Base-by-base conservation (phyloP, 1,140 invertebrate species). In the Heliconius congener region DNA sequence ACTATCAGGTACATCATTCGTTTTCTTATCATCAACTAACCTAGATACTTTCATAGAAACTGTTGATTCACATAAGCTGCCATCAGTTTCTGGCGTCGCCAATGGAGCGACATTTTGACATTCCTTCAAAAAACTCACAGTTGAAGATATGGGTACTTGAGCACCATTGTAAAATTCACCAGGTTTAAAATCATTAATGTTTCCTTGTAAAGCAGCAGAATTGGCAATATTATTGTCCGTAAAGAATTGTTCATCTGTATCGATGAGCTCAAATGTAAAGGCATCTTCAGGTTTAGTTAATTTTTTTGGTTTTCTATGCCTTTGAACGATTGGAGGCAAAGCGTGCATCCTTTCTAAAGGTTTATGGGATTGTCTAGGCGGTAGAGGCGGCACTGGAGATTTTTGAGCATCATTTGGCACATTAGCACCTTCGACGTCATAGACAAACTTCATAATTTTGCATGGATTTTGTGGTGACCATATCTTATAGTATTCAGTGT, bases 191-290 rank as follows among this genome's bases (percentile, higher is more conserved):
- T 94, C 93, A 78, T 93, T 92, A 27, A 94, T 86, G 39, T 89
- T 88, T 60, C 88, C 88, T 80, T 92, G 90, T 72, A 93, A 83
- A 23, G 83, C 85, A 8, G 93, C 87, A 8, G 93, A 93, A 80
- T 93, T 91, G 8, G 88, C 90, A 70, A 94, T 94, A 81, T 94
- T 92, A 77, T 92, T 94, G 79, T 94, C 92, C n/a, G 93, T 93
- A 83, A 94, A 94, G 85, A 94, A 95, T 74, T 94, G 92, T 88
- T 95, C 97, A 87, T 97, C 97, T 30, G 96, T 97, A 85, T 97
- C 97, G 75, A 97, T 97, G 66, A 97, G 96, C 91, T 97, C 97
- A 90, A 97, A 97, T 79, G 96, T 96, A 89, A 97, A 97, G 76
- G 96, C 96, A 88, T 97, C 97, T 94, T 97, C 97, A 4, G 94